These are phyloP conservation scores for Dendrophyllia cribrosa DNA, from an alignment of 64 coral and sea anemone genomes.

Conservation along the genomic window DNA sequence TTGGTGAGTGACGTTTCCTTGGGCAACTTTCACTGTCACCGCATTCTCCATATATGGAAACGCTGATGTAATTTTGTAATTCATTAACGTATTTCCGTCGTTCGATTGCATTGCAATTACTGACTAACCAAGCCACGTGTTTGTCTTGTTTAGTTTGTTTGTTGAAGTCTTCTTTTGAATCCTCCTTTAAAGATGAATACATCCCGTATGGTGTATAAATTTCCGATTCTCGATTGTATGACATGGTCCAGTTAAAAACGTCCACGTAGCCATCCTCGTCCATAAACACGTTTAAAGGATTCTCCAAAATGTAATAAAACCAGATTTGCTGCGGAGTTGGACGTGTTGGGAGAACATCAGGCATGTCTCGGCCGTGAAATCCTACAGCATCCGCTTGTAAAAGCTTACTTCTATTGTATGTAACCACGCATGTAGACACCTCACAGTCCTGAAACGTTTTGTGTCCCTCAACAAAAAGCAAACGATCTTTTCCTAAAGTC, in stretches of 20 bases:
- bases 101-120: slow-evolving; percentile 48
- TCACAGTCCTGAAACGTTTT: slow-evolving; percentile 36
- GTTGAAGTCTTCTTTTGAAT: neutral
- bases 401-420: slow-evolving; percentile 36
- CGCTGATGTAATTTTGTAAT: slow-evolving; percentile 31
- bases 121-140: slow-evolving; percentile 64
- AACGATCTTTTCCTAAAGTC: neutral
- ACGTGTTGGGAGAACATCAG: neutral
- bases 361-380: slow-evolving; percentile 67
- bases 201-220: slow-evolving; percentile 60
- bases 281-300: slow-evolving; percentile 14
- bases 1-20: neutral
- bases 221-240: slow-evolving; percentile 60
- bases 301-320: slow-evolving; percentile 71
- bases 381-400: slow-evolving; percentile 58
- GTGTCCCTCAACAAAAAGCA: neutral
- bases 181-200: slow-evolving; percentile 5
- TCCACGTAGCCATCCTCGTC: neutral
- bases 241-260: slow-evolving; percentile 84
- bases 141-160: slow-evolving; percentile 34
- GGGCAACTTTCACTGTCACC: neutral
- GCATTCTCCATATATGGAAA: slow-evolving; percentile 70
- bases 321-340: slow-evolving; percentile 42
- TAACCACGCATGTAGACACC: slow-evolving; percentile 38
- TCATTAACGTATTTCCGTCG: slow-evolving; percentile 36